A percentile compares a stretch with the other conserved stretches of the same genome.
These are phyloP conservation scores for Noctua janthina DNA, from an alignment of 2,888 invertebrate genomes.

Conservation along the genomic window DNA sequence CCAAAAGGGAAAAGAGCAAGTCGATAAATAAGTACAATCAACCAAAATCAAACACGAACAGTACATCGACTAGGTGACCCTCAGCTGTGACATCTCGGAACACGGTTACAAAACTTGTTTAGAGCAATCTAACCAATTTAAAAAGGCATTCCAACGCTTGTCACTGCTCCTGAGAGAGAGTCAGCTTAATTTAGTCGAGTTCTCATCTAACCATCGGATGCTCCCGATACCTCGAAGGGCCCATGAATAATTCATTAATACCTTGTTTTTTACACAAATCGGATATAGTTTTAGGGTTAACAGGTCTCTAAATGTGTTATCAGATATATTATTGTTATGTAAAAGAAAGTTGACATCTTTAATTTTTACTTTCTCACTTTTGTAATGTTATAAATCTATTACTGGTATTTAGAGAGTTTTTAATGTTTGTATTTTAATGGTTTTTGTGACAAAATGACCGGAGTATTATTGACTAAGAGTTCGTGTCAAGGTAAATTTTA, in stretches of 20 bases:
- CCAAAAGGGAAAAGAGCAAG: conserved; percentile 44
- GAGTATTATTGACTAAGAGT: conserved; percentile 21
- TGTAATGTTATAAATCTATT: conserved; percentile 49
- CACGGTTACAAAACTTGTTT: conserved; percentile 69
- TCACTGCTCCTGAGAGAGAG: conserved; percentile 11
- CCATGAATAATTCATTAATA: conserved; percentile 66
- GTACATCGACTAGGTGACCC: conserved; percentile 59
- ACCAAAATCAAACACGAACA: conserved; percentile 58
- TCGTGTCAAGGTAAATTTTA: conserved; percentile 33
- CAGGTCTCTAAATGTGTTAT: conserved; percentile 56
- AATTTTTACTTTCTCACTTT: conserved; percentile 56
- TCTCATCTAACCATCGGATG: conserved; percentile 45
- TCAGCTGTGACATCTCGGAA: conserved; percentile 61
- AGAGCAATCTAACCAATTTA: conserved; percentile 50
- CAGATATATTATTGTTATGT: conserved; percentile 60
- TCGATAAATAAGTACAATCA: conserved; percentile 57
- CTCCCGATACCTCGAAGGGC: conserved; percentile 64
- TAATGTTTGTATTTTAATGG: conserved; percentile 18
- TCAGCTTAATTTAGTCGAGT: conserved; percentile 52
- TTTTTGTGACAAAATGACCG: conserved; percentile 27
- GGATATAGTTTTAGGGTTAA: conserved; percentile 70
- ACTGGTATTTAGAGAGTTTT: conserved; percentile 55
- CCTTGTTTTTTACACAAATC: conserved; percentile 62
- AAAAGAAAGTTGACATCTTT: conserved; percentile 65
- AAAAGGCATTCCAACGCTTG: conserved; percentile 34